phyloP scores from a whole-genome alignment of 2,113 vertebrate genomes.

The Alethe diademata region DNA sequence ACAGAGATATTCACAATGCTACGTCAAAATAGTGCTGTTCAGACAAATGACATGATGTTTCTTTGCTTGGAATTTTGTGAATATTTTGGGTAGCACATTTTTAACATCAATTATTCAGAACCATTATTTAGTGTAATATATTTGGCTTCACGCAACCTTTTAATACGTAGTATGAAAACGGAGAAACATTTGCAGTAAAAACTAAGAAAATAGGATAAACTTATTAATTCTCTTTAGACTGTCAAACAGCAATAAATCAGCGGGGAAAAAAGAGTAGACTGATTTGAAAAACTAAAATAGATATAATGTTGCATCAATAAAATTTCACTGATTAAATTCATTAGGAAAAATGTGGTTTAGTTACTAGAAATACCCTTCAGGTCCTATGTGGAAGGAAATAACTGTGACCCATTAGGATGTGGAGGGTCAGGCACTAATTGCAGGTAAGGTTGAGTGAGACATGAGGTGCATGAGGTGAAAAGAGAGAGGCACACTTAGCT shows the following conservation, averaged over 20 bases:
- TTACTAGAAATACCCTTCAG: background rate
- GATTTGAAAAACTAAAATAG: background rate
- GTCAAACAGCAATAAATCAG: background rate
- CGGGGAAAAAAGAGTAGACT: background rate
- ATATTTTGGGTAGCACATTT: background rate
- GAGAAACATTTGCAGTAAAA: background rate
- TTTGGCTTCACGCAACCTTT: background rate
- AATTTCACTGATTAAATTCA: background rate
- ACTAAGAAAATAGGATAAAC: background rate
- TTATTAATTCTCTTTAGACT: conserved; percentile 34
- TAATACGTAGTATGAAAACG: background rate
- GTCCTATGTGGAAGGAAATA: background rate
- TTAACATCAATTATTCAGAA: conserved; percentile 3
- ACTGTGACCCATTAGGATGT: background rate
- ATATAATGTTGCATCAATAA: background rate
- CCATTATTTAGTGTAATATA: background rate
- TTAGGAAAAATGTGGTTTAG: background rate
- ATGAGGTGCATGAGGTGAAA: background rate
- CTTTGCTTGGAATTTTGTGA: background rate
- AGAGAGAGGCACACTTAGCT: background rate
- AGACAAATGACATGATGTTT: background rate
- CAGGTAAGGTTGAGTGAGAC: background rate
- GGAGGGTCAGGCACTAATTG: background rate
- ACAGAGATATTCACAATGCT: background rate
- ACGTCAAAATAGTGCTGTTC: background rate